Conservation (phyloP, 1,140 invertebrate species). For the Gonioctena quinquepunctata region DNA sequence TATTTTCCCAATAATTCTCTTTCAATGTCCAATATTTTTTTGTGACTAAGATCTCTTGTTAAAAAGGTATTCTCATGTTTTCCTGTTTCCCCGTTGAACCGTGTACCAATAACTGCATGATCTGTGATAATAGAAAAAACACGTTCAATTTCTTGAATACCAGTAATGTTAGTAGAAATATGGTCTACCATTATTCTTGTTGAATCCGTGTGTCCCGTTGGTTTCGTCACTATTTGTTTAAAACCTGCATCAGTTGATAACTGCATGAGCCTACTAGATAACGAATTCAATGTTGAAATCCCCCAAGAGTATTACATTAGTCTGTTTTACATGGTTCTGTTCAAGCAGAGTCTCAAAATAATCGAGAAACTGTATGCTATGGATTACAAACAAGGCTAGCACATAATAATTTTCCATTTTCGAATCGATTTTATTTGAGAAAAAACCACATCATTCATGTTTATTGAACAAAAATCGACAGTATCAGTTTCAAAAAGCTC, state of each 20-base stretch:
- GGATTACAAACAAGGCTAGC: too few relatives aligned
- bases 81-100: neutral
- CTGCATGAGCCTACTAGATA: neutral
- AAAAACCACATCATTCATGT: too few relatives aligned
- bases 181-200: conserved; percentile 7
- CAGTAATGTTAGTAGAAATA: conserved; percentile 12
- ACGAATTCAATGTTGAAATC: conserved; percentile 20
- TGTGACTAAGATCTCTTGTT: conserved; percentile 1
- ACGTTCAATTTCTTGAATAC: neutral
- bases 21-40: too few relatives aligned
- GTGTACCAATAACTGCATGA: conserved; percentile 10
- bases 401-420: too few relatives aligned
- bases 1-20: too few relatives aligned
- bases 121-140: too few relatives aligned
- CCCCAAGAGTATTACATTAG: neutral
- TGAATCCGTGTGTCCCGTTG: conserved; percentile 11
- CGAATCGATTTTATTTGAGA: too few relatives aligned
- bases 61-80: neutral
- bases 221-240: conserved; percentile 13
- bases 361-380: too few relatives aligned
- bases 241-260: conserved; percentile 18
- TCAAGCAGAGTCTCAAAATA: too few relatives aligned
- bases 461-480: too few relatives aligned
- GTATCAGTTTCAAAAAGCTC: too few relatives aligned
- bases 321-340: neutral